Percentiles rank a stretch among this genome's conserved stretches.
These are phyloP conservation scores for Acrocera orbiculus DNA, from an alignment of 2,888 invertebrate species.

Conservation along the genomic window DNA sequence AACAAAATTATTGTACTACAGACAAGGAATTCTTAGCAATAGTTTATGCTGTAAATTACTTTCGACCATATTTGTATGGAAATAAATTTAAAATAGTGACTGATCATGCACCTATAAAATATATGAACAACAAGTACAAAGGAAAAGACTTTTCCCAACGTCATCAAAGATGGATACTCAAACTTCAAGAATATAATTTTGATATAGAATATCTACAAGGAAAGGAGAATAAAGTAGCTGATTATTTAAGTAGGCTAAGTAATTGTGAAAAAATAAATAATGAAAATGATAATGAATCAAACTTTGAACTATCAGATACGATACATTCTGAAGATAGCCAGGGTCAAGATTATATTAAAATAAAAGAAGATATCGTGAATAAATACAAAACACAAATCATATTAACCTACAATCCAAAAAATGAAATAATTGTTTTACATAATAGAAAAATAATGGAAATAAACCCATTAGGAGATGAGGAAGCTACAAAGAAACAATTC, in stretches of 20 bases:
- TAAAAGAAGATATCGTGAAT: conserved; percentile 5
- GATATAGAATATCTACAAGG: conserved; percentile 6
- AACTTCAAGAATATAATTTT: conserved; percentile 6
- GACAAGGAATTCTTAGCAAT: conserved; percentile 12
- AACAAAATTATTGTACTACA: conserved; percentile 9
- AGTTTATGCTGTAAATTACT: conserved; percentile 9
- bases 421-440: too few relatives aligned
- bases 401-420: conserved; percentile 8
- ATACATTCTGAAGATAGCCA: conserved; percentile 7
- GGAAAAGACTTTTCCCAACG: conserved; percentile 7
- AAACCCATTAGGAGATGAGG: conserved; percentile 2
- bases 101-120: conserved; percentile 7
- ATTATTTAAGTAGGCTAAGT: conserved; percentile 9
- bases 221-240: conserved; percentile 6
- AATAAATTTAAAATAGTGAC: conserved; percentile 9
- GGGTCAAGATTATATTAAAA: conserved; percentile 6
- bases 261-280: conserved; percentile 4
- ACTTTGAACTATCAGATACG: conserved; percentile 4
- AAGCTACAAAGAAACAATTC: conserved; percentile 8
- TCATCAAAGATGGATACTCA: conserved; percentile 7
- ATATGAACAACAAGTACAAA: conserved; percentile 7
- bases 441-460: too few relatives aligned
- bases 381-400: conserved; percentile 12
- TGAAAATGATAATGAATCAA: too few relatives aligned
- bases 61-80: conserved; percentile 9